Percentiles rank a stretch among this genome's conserved stretches.
Evolutionary conservation across 1,140 invertebrate genomes (phyloP).

Genomic region (Drosophila hydei): DNA sequence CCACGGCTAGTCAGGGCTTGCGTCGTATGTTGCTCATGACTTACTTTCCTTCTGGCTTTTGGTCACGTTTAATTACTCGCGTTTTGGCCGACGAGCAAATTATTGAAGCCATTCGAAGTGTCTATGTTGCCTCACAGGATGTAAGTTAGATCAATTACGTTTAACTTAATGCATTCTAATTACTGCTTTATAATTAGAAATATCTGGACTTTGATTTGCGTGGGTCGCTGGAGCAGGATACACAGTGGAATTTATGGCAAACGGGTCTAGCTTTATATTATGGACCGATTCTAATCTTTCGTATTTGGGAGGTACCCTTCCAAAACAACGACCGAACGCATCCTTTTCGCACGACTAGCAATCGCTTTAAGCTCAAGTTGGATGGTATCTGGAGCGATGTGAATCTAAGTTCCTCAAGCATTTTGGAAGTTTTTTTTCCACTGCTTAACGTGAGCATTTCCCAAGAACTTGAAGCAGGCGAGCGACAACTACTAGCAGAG

Average conservation of each 20-base stretch:
- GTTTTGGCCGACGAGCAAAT: slow-evolving; percentile 95
- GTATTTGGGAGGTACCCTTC: slow-evolving; percentile 92
- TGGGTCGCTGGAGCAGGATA: slow-evolving; percentile 70
- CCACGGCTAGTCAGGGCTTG: slow-evolving; percentile 41
- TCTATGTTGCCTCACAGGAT: slow-evolving; percentile 61
- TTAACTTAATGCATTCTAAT: neutral
- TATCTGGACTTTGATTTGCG: slow-evolving; percentile 75
- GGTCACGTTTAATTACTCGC: slow-evolving; percentile 96
- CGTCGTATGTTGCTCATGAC: slow-evolving; percentile 92
- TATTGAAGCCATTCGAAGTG: slow-evolving; percentile 89
- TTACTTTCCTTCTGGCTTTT: slow-evolving; percentile 99
- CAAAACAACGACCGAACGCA: slow-evolving; percentile 85
- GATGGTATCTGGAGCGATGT: slow-evolving; percentile 94
- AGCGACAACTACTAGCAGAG: slow-evolving; percentile 60
- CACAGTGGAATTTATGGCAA: slow-evolving; percentile 97
- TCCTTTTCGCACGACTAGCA: slow-evolving; percentile 83
- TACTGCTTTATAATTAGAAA: slow-evolving; percentile 44
- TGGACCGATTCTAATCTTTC: slow-evolving; percentile 91
- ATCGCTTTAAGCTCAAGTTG: slow-evolving; percentile 89
- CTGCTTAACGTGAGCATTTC: slow-evolving; percentile 68
- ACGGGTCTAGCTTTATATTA: slow-evolving; percentile 95
- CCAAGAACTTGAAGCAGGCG: slow-evolving; percentile 57
- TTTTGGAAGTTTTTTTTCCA: slow-evolving; percentile 95
- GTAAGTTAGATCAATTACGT: slow-evolving; percentile 37
- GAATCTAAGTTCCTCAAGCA: slow-evolving; percentile 91